Evolutionary conservation across 2,888 invertebrate genomes (phyloP), one percentile per base, ranked within the genome.

Genomic region (Volucella bombylans): DNA sequence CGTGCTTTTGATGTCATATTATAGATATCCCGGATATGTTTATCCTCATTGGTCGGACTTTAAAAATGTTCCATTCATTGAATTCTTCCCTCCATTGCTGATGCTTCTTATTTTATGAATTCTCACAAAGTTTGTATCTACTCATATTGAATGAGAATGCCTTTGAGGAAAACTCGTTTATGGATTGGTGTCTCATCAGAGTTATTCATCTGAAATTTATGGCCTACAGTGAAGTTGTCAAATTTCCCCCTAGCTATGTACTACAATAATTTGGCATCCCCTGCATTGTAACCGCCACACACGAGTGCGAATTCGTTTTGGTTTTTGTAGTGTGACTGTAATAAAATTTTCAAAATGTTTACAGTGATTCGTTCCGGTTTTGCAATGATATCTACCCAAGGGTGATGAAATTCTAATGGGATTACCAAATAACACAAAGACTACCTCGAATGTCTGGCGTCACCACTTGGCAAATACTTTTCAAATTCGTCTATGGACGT

Each of bases 401-500:
- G 81, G 85, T 85, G 85, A 80, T 81, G 81, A 85, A 81, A 57
- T 72, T 85, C 68, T 81, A 85, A 85, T 81, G 72, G 81, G 76
- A 81, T 85, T 85, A 67, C 62, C 64, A 14, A 54, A 50, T n/a
- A 12, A 31, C n/a, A 41, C 38, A 49, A 45, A 64, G 41, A 43
- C 9, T 23, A 64, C 23, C n/a, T 38, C 1, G 11, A 39, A n/a
- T 9, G 15, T 15, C 41, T 49, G 81, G 76, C 85, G 85, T 81
- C 85, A 77, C 47, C 52, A 52, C 49, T 72, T 77, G 11, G 68
- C 76, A 85, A 85, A 81, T 67, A 50, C 68, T 18, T 76, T 81
- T 72, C 41, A 52, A 81, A 81, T 57, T 62, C 31, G 76, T 85
- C 81, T 77, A 15, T n/a, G 47, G 39, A 76, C 50, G 12, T 77